Evolutionary conservation across 30 jellyfish, hydroid and myxozoan genomes (phyloP), one percentile per base, ranked within the genome.

Genomic region (Rhopilema esculentum): DNA sequence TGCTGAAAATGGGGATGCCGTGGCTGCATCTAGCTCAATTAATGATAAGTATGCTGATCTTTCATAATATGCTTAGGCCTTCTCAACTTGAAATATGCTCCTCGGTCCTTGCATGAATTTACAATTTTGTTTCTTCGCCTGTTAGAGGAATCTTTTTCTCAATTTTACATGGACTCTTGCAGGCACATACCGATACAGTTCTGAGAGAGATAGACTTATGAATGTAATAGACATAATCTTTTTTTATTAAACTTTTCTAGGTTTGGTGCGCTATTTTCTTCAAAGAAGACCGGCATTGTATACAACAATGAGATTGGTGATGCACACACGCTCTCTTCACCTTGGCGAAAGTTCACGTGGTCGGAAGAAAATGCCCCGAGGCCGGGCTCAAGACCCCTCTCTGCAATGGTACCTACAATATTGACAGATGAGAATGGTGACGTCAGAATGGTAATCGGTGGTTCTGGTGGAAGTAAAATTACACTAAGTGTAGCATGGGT

Each of bases 1-100:
- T 28, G 97, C 97, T 18, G 87, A 82, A 69, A 83, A 92, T 87
- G 97, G 98, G 16, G 91, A 77, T 79, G 98, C 98, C 23, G 98
- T 92, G 19, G 73, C 97, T 21, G 77, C 81, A 30, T 75, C 98
- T 6, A 80, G 85, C 28, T 87, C 96, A 22, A 82, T 92, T 63
- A 92, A 92, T 61, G 86, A 65, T 25, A 49, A 66, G 95, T 84
- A 82, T 25, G 88, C 8, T 9, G 29, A 40, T 12, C 29, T 72
- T 1, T 69, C 0, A 17, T 0, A 70, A 19, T 48, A 2, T 40
- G 12, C 57, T 40, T 40, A 40, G 12, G 57, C 6, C 6, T 40
- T 40, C 57, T n/a, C n/a, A n/a, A n/a, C n/a, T n/a, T n/a, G n/a
- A n/a, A n/a, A n/a, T n/a, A n/a, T n/a, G n/a, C n/a, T n/a, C n/a